A percentile compares a stretch with the other conserved stretches of the same genome.
Evolutionary conservation across 1,140 invertebrate species (phyloP).

Genomic region (Holotrichia oblita): DNA sequence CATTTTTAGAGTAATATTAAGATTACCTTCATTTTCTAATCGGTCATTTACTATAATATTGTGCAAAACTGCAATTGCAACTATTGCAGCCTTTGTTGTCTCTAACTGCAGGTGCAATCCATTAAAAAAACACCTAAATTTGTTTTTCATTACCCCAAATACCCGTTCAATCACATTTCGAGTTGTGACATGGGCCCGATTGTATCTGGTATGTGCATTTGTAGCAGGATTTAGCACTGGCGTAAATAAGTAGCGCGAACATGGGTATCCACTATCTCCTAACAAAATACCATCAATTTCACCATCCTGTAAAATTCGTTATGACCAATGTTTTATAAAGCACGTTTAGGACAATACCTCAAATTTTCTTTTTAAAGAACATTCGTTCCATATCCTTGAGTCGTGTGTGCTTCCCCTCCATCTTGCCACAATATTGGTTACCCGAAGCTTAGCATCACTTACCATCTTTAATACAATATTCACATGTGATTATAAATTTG

Average conservation of each 20-base stretch:
- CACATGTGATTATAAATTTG: no score
- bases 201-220: neutral
- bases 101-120: neutral
- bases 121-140: neutral
- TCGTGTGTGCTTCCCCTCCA: neutral
- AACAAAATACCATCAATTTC: neutral
- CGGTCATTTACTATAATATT: neutral
- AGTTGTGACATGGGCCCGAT: neutral
- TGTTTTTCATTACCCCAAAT: neutral
- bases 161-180: neutral
- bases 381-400: neutral
- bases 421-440: neutral
- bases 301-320: neutral
- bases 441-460: neutral
- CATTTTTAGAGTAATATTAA: no score
- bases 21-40: no score
- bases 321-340: no score
- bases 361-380: neutral
- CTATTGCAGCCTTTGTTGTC: neutral
- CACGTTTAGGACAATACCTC: neutral
- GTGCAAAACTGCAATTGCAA: neutral
- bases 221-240: neutral
- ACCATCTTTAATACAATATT: neutral
- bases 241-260: neutral
- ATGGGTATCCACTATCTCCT: neutral